phyloP scores from a whole-genome alignment of 2,797 vertebrate genomes.

The Spea hammondii region DNA sequence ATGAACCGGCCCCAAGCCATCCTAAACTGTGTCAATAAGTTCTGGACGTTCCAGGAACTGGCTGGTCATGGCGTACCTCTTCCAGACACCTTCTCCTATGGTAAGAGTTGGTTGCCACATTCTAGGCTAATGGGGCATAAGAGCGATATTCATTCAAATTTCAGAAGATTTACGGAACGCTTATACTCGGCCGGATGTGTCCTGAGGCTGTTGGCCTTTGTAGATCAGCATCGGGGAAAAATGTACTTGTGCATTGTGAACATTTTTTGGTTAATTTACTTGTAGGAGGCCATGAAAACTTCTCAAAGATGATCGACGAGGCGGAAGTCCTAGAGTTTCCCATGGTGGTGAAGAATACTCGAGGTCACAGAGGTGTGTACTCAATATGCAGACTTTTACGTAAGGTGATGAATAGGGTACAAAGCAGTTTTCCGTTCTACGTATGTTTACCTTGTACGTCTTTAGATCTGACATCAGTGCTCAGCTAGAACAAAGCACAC shows the following conservation, averaged over 20 bases:
- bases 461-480: too few species aligned
- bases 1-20: constrained; percentile 79
- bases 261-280: constrained; percentile 53
- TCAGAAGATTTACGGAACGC: neutral
- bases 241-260: neutral
- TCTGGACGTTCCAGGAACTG: constrained; percentile 78
- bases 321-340: constrained; percentile 78
- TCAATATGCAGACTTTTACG: too few species aligned
- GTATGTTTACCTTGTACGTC: too few species aligned
- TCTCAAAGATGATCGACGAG: constrained; percentile 82
- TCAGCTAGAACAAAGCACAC: too few species aligned
- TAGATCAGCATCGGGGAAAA: neutral
- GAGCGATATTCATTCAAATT: too few species aligned
- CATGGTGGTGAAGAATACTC: constrained; percentile 79
- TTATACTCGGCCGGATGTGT: neutral
- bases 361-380: constrained; percentile 71
- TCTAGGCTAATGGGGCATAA: too few species aligned
- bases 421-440: too few species aligned
- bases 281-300: constrained; percentile 79
- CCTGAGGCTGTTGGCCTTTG: neutral
- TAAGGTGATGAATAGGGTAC: too few species aligned
- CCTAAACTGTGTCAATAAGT: constrained; percentile 78
- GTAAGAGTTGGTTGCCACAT: constrained; percentile 55
- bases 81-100: constrained; percentile 78
- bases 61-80: constrained; percentile 77